Base-by-base conservation (phyloP, 2,888 invertebrate species). In the Latrodectus elegans region DNA sequence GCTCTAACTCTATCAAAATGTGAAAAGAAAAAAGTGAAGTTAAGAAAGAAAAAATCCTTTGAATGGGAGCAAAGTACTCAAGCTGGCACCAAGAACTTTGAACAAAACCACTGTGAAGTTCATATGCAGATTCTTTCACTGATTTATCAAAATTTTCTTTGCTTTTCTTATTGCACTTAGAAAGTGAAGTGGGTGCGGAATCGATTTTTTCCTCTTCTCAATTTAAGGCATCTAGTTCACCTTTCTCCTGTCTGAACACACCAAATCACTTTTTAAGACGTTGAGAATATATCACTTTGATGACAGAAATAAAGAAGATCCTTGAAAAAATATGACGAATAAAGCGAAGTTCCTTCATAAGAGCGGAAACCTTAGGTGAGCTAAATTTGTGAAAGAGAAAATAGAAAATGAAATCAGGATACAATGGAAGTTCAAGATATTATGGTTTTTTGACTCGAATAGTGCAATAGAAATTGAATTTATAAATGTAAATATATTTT, bases 321-420 rank as follows among this genome's bases (percentile, higher is more conserved):
- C 38, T 38, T 38, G 38, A 55, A 26, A 38, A 22, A 60, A 60
- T 55, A 75, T 60, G 26, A 64, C n/a, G 71, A 49, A 76, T 60
- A 71, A 76, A 70, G 64, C 22, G 53, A 77, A 64, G 60, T 55
- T 72, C 60, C 64, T 70, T 76, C 38, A n/a, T 76, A 55, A 52
- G 51, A 81, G 26, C 68, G 51, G 12, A 9, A 15, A 10, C 52
- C 49, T 26, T 3, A 38, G n/a, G 10, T 11, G 60, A 60, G 12
- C 60, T 80, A 71, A 81, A 38, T 80, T 80, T 81, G 80, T 76
- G 80, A 86, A 86, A 86, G 86, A 52, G 75, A 80, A 80, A 84
- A 84, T 84, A 84, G 84, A 80, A 80, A 76, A 76, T 86, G 75
- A 80, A 86, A 86, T 86, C 76, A 65, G 64, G 71, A 80, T 81